Base-by-base conservation (phyloP, 2,113 vertebrate genomes). In the Corapipo altera region DNA sequence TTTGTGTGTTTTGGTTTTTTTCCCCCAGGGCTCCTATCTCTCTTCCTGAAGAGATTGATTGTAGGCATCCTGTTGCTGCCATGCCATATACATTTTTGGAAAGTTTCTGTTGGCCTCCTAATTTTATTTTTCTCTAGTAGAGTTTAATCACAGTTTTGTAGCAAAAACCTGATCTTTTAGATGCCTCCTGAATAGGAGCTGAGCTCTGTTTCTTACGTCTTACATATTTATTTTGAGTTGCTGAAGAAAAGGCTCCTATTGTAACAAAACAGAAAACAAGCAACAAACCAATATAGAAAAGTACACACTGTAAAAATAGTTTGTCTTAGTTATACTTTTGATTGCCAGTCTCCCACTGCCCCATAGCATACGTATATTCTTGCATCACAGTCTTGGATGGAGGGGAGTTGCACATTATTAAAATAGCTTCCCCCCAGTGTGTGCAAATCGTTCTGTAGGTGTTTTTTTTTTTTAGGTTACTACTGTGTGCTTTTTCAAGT, bases 351-450 rank as follows among this genome's bases (percentile, higher is more conserved):
- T 79, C 32, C 17, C 48, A 12, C 0, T 81, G 52, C 19, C 66
- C 48, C 18, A 30, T 32, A 79, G 48, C 28, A 26, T 10, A 32
- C 0, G 0, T 13, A 27, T 15, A 30, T 79, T 66, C 71, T 76
- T 76, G 18, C 41, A 21, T 33, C 4, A 2, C 51, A 39, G 17
- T 87, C 72, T 61, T 62, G 12, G 54, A 41, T 33, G 43, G n/a
- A 39, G 35, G 16, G 1, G 7, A 18, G 0, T 37, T 91, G 84
- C 21, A 13, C 0, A 0, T 52, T 37, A 57, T 27, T 66, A 59
- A 43, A 57, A 58, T 26, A 18, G 8, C 57, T 81, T 46, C 19
- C 15, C 44, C 35, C 8, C 13, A 11, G 19, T 0, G 9, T 43
- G 28, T 77, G 30, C 43, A 70, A 39, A 59, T 83, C 1, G 2